Base-by-base conservation (phyloP, 2,888 invertebrate species). In the Drosophila trichaetosa region DNA sequence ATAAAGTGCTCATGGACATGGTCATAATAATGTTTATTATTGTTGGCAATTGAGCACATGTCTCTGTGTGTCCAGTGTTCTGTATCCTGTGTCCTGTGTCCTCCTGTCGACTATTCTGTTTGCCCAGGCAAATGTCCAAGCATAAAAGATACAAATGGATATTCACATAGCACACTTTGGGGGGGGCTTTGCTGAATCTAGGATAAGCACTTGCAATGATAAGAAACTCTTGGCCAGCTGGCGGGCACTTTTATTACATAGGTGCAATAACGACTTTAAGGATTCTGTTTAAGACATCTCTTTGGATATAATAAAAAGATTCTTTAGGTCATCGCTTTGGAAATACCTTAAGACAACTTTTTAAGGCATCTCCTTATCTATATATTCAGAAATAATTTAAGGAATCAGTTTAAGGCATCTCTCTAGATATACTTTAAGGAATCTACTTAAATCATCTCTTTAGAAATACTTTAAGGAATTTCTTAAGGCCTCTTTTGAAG, bases 11-110 rank as follows among this genome's bases (percentile, higher is more conserved):
- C 69, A 66, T 54, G 77, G 59, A 75, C 78, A 67, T 69, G 76
- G 78, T 80, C 86, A 87, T 84, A 87, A 87, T 85, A 87, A 82
- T 80, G 88, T 87, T 85, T 87, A 79, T 87, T 84, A 80, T 84
- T 79, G 78, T 62, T 76, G 69, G 69, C 86, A 61, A 79, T 82
- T 71, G 80, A 69, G 80, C 64, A 61, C 75, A 80, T 61, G 53
- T 57, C 54, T 52, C 29, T 29, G 52, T 63, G 63, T 59, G 65
- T 59, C 58, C 64, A 61, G 60, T 76, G 16, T 36, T 13, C 34
- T 13, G 6, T 34, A 13, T 42, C 46, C 21, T 7, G 46, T 24
- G 46, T 46, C 21, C 46, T 7, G 46, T 46, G 21, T 46, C 24
- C 24, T 24, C 46, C 46, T 16, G 46, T 31, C 16, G 40, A 48